phyloP scores from a whole-genome alignment of 2,888 invertebrate genomes.

The Nomada fucata region DNA sequence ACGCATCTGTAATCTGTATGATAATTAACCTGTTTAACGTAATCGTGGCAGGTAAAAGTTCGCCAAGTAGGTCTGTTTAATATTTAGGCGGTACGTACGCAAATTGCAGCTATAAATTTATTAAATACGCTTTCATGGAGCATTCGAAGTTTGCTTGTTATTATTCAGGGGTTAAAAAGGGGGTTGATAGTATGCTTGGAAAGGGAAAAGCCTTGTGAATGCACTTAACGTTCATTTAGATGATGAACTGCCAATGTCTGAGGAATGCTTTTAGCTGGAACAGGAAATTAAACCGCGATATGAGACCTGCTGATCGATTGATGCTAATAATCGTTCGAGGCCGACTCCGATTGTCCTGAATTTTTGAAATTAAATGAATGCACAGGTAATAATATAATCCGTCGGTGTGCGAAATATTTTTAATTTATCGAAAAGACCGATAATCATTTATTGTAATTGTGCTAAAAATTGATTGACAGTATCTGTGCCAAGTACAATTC shows the following conservation, averaged over 20 bases:
- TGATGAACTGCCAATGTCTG: constrained; percentile 38
- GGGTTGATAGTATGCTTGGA: not conserved
- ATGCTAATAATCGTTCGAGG: constrained; percentile 42
- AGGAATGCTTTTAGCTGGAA: constrained; percentile 42
- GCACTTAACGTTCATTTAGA: constrained; percentile 37
- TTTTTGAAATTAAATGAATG: constrained; percentile 13
- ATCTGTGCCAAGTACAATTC: constrained; percentile 14
- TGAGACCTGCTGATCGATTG: constrained; percentile 37
- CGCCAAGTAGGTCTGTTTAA: not conserved
- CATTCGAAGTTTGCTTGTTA: not conserved
- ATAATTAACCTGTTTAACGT: not conserved
- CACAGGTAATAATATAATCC: not conserved
- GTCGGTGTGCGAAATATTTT: not conserved
- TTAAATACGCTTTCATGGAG: not conserved
- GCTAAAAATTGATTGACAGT: not conserved
- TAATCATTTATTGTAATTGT: constrained; percentile 1
- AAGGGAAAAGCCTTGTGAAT: not conserved
- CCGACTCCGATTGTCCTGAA: constrained; percentile 6
- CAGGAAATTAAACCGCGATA: constrained; percentile 63
- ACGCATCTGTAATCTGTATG: too few relatives aligned
- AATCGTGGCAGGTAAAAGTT: not conserved
- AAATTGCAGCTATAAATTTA: not conserved
- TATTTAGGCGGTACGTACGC: not conserved
- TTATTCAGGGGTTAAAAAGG: not conserved
- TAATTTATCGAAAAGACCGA: not conserved